Evolutionary conservation across 1,140 invertebrate species (phyloP), one percentile per base, ranked within the genome.

Genomic region (Aphelinus atriplicis): DNA sequence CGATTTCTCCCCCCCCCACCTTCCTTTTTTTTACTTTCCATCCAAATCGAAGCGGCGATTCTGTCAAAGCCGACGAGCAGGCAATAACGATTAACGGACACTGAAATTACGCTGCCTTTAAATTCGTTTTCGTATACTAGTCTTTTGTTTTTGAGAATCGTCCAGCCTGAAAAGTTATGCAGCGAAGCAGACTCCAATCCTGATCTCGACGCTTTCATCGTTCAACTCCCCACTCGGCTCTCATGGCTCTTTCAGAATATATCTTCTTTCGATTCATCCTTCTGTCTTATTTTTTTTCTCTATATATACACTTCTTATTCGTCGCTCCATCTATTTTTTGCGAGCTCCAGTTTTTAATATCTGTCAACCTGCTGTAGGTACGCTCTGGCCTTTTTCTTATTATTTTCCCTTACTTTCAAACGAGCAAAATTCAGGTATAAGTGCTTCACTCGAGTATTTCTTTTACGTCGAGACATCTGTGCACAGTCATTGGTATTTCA

Each of bases 41-140:
- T 67, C 56, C 64, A 73, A 73, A 73, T 73, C 57, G 71, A 67
- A 61, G 47, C 56, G 64, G 26, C 42, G 56, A 66, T 66, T 73
- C 55, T 73, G 66, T 73, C 53, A 66, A n/a, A 55, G 43, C 42
- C 9, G n/a, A 1, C 7, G n/a, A 2, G 7, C 63, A 67, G 64
- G 48, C 51, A 66, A 61, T 73, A 64, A 67, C 62, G 63, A 67
- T 67, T 61, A 73, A 61, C 62, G 55, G 65, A 73, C 65, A 55
- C 63, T 50, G 50, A 50, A 47, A 63, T 64, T 64, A 64, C 51
- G 45, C 42, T 47, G 26, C 60, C 9, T 3, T 45, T 61, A 26
- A 26, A 26, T 26, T 26, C 26, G 26, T 26, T 61, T 45, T 61
- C 26, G 26, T 26, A 26, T 42, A n/a, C 50, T 53, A 6, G n/a